phyloP scores from a whole-genome alignment of 2,888 invertebrate species.

The Rhingia rostrata region DNA sequence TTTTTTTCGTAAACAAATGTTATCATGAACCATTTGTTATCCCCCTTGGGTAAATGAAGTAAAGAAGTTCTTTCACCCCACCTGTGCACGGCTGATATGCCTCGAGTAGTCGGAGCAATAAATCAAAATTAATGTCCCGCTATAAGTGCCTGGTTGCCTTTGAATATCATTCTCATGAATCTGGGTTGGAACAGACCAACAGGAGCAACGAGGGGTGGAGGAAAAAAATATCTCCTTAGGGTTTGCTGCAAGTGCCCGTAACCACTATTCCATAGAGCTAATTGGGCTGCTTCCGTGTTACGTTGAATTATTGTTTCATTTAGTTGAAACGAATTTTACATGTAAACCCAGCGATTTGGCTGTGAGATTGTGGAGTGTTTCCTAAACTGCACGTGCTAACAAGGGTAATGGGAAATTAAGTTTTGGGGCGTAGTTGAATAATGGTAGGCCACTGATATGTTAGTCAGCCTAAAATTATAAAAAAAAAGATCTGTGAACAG shows the following conservation, averaged over 20 bases:
- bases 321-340: conserved; percentile 46
- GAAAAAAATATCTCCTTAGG: background rate
- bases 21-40: conserved; percentile 33
- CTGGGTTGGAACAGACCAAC: background rate
- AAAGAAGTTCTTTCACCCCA: conserved; percentile 11
- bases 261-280: conserved; percentile 19
- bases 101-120: conserved; percentile 30
- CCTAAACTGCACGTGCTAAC: background rate
- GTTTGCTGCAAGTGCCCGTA: conserved; percentile 11
- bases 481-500: too few relatives aligned
- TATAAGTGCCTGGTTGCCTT: conserved; percentile 42
- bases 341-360: conserved; percentile 25
- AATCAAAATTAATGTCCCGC: conserved; percentile 63
- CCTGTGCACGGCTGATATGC: conserved; percentile 21
- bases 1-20: conserved; percentile 40
- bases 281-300: conserved; percentile 68
- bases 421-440: too few relatives aligned
- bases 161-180: conserved; percentile 42
- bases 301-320: conserved; percentile 52
- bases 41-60: conserved; percentile 21
- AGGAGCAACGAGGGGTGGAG: background rate
- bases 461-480: too few relatives aligned
- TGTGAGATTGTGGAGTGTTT: background rate
- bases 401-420: background rate
- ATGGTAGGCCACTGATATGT: too few relatives aligned